Base-by-base conservation (phyloP, 2,888 invertebrate genomes). In the Dynastes maya region DNA sequence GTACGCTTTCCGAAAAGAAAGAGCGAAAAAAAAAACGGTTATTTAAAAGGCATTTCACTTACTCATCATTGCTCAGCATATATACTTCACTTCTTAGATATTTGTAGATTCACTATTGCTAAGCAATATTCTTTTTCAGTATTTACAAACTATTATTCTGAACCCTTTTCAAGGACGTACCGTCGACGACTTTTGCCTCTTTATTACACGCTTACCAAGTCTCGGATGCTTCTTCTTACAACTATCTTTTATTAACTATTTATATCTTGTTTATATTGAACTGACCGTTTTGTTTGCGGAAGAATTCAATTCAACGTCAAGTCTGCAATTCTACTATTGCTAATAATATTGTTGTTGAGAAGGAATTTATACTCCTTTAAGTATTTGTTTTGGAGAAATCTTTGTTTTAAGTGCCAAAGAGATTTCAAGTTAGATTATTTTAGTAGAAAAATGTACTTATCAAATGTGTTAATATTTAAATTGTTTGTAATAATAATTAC, bases 11-110 rank as follows among this genome's bases (percentile, higher is more conserved):
- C 77, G 70, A 79, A 72, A 65, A 77, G 77, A 71, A 65, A 61
- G 63, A 70, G 70, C 22, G 9, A 22, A 9, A 16, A 53, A 16
- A 51, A 16, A 53, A 16, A 16, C 53, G 53, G n/a, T 16, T 65
- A 80, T 77, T 78, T 76, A 70, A 78, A 77, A 68, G 70, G 16
- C 58, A 79, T 81, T 76, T 80, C 72, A 75, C 78, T 53, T 77
- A 71, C 79, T 82, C 81, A 82, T 82, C 82, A 79, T 82, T 80
- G 82, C 81, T 81, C 82, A 80, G 82, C 82, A 81, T 78, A 78
- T 74, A 71, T 65, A 80, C 80, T 80, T 77, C 61, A 16, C 61
- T 71, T 32, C 32, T 4, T 77, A 79, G 65, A 71, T 76, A 76
- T 77, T 81, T 76, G 79, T 78, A 80, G 80, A 81, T 80, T 81